Evolutionary conservation across 2,797 vertebrate genomes (phyloP), one percentile per base, ranked within the genome.

Genomic region (Lates japonicus): DNA sequence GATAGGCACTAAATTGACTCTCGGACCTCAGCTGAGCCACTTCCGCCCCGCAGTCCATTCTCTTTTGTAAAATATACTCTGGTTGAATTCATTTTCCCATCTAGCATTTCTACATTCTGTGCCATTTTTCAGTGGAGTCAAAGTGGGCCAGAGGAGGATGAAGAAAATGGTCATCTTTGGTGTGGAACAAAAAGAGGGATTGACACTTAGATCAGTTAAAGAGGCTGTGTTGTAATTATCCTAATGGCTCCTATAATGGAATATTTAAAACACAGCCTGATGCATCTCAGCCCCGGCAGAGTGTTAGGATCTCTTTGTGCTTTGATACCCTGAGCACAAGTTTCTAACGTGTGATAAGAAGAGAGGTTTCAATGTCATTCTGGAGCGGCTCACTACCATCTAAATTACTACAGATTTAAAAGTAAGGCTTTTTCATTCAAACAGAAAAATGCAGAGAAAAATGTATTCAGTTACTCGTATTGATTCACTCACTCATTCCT

Each of bases 181-280:
- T 1, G 44, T 72, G 62, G 59, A 78, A 68, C 37, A 46, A 58
- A 70, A 31, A 48, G 39, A 31, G 7, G 39, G 69, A 20, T 19
- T 78, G 39, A 1, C 64, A 60, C 70, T 70, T 14, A 0, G 70
- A 78, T 78, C 62, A 39, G 83, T 70, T 41, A 39, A 44, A 76
- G 60, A 76, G 73, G 59, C 58, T 31, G 52, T 20, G 51, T 22
- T 76, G 65, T 88, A 81, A 85, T 91, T 82, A 82, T 82, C 70
- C 76, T 83, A 85, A 85, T 82, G 82, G 73, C 35, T 86, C 20
- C 74, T 72, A 1, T 81, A 85, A 86, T 84, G 82, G 83, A 76
- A 76, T 74, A 82, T 87, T 82, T 76, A 58, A 85, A 87, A 41
- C 81, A 33, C 49, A 4, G 69, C 52, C 73, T 1, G 58, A 63